Percentiles rank a stretch among this genome's conserved stretches.
Evolutionary conservation across 2,113 vertebrate species (phyloP).

Genomic region (Centrocercus urophasianus): DNA sequence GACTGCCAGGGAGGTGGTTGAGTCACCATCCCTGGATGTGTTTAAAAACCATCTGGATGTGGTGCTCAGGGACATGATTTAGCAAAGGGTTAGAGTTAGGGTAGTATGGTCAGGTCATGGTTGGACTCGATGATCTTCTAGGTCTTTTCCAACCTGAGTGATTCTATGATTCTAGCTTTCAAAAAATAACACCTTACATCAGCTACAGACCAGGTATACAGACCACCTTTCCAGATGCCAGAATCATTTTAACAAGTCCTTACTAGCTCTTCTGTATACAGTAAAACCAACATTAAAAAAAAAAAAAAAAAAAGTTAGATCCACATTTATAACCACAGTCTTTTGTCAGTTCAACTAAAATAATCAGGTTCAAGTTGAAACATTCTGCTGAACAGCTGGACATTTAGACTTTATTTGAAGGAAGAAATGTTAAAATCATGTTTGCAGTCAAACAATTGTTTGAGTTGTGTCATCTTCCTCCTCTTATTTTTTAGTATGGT

Average conservation of each 20-base stretch:
- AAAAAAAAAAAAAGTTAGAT: background rate
- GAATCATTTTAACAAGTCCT: background rate
- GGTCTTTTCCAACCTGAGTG: no score
- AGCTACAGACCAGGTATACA: background rate
- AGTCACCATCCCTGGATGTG: no score
- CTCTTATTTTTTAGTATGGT: background rate
- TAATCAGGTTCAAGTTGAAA: background rate
- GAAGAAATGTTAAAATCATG: slow-evolving; percentile 30
- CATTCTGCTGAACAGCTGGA: background rate
- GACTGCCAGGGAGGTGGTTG: no score
- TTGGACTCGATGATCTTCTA: no score
- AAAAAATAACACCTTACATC: background rate
- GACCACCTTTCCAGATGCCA: background rate
- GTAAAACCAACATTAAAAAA: background rate
- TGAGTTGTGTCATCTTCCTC: background rate
- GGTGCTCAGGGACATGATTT: no score
- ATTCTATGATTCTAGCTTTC: background rate
- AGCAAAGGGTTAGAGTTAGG: no score
- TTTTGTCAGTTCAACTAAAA: slow-evolving; percentile 16
- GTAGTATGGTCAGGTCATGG: no score
- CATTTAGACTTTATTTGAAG: background rate
- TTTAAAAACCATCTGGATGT: no score
- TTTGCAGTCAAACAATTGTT: background rate
- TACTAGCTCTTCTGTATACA: background rate
- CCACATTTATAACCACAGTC: background rate